These are phyloP conservation scores for Agrotis exclamationis DNA, from an alignment of 2,888 invertebrate species.

Conservation along the genomic window DNA sequence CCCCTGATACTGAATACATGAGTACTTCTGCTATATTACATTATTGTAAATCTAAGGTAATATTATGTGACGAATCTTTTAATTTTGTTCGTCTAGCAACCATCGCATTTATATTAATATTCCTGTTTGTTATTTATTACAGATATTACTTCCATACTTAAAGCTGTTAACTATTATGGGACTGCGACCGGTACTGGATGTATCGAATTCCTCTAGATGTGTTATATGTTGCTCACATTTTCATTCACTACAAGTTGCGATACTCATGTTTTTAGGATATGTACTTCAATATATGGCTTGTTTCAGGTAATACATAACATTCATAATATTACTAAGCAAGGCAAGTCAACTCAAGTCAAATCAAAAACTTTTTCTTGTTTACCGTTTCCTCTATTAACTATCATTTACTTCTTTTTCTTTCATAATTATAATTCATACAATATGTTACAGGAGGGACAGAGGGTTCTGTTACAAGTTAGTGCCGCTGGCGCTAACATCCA, in stretches of 20 bases:
- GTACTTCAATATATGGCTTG: constrained; percentile 95
- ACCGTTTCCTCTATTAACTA: too few relatives aligned
- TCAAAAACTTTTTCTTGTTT: too few relatives aligned
- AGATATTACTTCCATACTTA: constrained; percentile 95
- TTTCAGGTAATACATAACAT: constrained; percentile 90
- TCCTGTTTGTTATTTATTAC: constrained; percentile 64
- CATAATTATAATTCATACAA: too few relatives aligned
- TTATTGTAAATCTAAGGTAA: constrained; percentile 95
- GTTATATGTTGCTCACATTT: constrained; percentile 92
- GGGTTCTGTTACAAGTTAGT: constrained; percentile 93
- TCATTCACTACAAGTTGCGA: constrained; percentile 93
- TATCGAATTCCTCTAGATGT: constrained; percentile 91
- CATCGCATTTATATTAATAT: neutral
- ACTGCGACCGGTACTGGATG: constrained; percentile 93
- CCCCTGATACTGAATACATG: constrained; percentile 92
- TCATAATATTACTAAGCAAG: neutral
- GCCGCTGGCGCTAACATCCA: constrained; percentile 83
- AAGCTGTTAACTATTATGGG: constrained; percentile 94
- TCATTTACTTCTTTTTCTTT: too few relatives aligned
- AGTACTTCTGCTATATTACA: constrained; percentile 95
- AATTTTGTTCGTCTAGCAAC: neutral
- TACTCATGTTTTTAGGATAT: constrained; percentile 94
- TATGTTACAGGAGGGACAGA: constrained; percentile 91
- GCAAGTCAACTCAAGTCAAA: too few relatives aligned
- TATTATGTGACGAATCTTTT: neutral